Percentiles rank a stretch among this genome's conserved stretches.
Evolutionary conservation across 2,888 invertebrate genomes (phyloP).

Genomic region (Agrochola lychnidis): DNA sequence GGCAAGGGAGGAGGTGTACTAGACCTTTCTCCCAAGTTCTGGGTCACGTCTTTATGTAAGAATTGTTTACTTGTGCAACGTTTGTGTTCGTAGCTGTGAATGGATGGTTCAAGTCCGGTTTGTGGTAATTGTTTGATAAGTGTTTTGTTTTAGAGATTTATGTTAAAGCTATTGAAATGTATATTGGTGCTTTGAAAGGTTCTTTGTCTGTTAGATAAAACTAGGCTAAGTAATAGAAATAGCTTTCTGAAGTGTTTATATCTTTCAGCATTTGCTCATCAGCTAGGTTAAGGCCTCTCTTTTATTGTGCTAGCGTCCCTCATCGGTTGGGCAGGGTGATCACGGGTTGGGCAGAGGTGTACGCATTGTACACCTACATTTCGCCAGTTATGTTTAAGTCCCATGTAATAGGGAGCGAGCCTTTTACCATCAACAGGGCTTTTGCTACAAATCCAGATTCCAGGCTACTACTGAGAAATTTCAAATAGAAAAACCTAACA

Average conservation of each 20-base stretch:
- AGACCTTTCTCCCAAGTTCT: slow-evolving; percentile 90
- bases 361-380: too few relatives aligned
- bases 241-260: too few relatives aligned
- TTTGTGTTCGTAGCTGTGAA: slow-evolving; percentile 72
- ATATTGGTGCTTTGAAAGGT: background rate
- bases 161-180: slow-evolving; percentile 2
- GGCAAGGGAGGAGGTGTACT: slow-evolving; percentile 66
- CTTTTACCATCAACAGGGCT: too few relatives aligned
- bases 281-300: background rate
- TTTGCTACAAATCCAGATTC: too few relatives aligned
- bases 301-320: too few relatives aligned
- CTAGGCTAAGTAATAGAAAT: background rate
- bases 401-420: too few relatives aligned
- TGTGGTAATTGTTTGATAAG: slow-evolving; percentile 52
- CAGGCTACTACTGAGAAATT: too few relatives aligned
- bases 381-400: too few relatives aligned
- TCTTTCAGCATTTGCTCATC: background rate
- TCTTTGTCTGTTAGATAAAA: background rate
- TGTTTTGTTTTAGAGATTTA: slow-evolving; percentile 49
- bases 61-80: slow-evolving; percentile 69
- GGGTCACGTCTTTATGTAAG: slow-evolving; percentile 86
- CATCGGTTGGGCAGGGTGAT: too few relatives aligned
- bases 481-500: too few relatives aligned
- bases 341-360: too few relatives aligned
- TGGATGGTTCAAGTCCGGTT: slow-evolving; percentile 60